phyloP scores from a whole-genome alignment of 2,888 invertebrate genomes.

The Phytoseiulus persimilis region DNA sequence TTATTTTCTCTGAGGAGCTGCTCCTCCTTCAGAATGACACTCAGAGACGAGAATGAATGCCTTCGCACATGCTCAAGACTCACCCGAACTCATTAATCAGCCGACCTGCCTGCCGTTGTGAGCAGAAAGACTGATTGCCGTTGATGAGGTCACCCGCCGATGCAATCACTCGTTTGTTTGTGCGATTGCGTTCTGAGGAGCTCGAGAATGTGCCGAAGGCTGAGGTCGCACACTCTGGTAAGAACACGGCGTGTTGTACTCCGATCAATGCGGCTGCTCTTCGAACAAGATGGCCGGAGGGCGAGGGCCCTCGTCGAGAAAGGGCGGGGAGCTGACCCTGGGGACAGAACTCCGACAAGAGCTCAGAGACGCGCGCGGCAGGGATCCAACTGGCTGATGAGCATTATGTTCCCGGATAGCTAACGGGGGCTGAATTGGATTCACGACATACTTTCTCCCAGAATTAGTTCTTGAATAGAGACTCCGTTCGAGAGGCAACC shows the following conservation, averaged over 20 bases:
- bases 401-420: too few species aligned
- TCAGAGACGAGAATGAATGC: not conserved
- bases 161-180: not conserved
- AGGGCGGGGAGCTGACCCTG: not conserved
- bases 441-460: too few species aligned
- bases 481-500: too few species aligned
- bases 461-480: too few species aligned
- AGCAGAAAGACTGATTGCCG: not conserved
- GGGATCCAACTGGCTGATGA: not conserved
- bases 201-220: not conserved
- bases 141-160: not conserved
- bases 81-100: not conserved
- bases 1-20: not conserved
- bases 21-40: not conserved
- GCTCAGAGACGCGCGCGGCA: not conserved
- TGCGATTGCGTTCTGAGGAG: not conserved
- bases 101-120: not conserved
- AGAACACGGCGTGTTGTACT: not conserved
- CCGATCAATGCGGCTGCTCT: not conserved
- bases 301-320: not conserved
- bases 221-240: not conserved
- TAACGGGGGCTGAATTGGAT: too few species aligned
- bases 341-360: not conserved
- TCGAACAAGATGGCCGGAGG: not conserved
- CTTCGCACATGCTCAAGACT: not conserved